Evolutionary conservation across 1,140 invertebrate species (phyloP), one percentile per base, ranked within the genome.

Genomic region (Leptinotarsa lineolata): DNA sequence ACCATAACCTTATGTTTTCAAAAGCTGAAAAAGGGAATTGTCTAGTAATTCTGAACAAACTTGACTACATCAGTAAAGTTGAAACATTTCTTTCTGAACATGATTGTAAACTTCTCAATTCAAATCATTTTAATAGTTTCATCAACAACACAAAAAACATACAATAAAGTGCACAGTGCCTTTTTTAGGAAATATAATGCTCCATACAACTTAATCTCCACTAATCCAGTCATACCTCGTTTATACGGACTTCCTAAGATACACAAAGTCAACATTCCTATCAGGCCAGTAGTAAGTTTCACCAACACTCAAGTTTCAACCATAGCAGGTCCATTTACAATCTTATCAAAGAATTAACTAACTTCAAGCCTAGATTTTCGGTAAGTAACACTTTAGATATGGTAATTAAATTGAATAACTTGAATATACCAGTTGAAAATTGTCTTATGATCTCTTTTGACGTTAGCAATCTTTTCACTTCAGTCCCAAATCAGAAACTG

Each of bases 11-110:
- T 24, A 63, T 63, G 18, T 63, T 63, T 18, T 63, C 60, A 4
- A 63, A 63, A 63, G 20, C 60, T 63, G 60, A 63, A 5, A 63
- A 63, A 63, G 60, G 60, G 13, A 22, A 63, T 24, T 63, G 60
- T 63, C 18, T 63, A 22, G 20, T 63, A 13, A 60, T 60, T 60
- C 16, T 60, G n/a, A 60, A 60, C n/a, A n/a, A 60, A n/a, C n/a
- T n/a, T 4, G 59, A 60, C n/a, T 60, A 60, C 20, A 60, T 60
- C n/a, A n/a, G 21, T n/a, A 60, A 60, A 60, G 59, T 60, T 5
- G 59, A 60, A n/a, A 6, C 5, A 5, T 60, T 60, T 60, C 59
- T 60, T 21, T 18, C 20, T 60, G 59, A 60, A n/a, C 16, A 60
- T n/a, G n/a, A 60, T 60, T 60, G 5, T 21, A 60, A 60, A 60